A percentile compares a stretch with the other conserved stretches of the same genome.
phyloP scores from a whole-genome alignment of 1,140 invertebrate genomes.

The Drosophila mauritiana region DNA sequence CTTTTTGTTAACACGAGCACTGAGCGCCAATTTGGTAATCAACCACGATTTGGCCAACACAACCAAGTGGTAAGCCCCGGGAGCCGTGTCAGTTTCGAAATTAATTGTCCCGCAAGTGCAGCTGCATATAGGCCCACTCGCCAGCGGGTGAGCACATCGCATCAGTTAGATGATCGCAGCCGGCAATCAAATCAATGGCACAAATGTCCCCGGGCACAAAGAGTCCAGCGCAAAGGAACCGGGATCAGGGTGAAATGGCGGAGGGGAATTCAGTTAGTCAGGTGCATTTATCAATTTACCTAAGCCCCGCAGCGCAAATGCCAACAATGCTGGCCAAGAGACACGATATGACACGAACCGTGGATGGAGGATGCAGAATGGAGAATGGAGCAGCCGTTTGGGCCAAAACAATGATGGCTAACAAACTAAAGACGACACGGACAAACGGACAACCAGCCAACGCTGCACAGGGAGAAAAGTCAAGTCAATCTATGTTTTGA shows the following conservation, averaged over 20 bases:
- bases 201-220: constrained; percentile 46
- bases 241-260: neutral
- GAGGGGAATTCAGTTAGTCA: constrained; percentile 38
- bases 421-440: constrained; percentile 64
- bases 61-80: neutral
- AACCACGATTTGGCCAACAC: neutral
- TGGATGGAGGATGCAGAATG: neutral
- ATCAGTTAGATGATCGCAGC: constrained; percentile 50
- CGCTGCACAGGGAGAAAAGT: neutral
- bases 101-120: constrained; percentile 20
- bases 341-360: constrained; percentile 67
- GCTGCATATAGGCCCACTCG: neutral
- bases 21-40: no score
- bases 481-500: no score
- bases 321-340: constrained; percentile 62
- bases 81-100: constrained; percentile 12
- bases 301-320: constrained; percentile 67
- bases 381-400: constrained; percentile 15
- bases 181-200: constrained; percentile 58
- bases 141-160: constrained; percentile 16
- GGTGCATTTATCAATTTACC: constrained; percentile 80
- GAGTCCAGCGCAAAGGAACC: neutral
- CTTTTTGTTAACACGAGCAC: neutral
- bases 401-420: constrained; percentile 64
- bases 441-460: neutral